phyloP scores from a whole-genome alignment of 2,888 invertebrate species.

The Raillietiella orientalis region DNA sequence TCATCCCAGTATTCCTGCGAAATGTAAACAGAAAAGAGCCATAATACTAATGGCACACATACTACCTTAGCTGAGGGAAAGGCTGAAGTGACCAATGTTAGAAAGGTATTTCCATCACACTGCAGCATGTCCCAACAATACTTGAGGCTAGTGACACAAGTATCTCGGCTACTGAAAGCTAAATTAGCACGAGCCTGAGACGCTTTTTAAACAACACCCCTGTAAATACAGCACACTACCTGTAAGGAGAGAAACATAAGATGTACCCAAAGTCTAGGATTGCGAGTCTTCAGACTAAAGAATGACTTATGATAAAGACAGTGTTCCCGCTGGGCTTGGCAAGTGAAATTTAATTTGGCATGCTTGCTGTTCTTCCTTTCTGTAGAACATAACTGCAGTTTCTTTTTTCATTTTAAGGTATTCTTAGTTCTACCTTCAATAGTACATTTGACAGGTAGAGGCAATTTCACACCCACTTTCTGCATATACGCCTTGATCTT shows the following conservation, averaged over 20 bases:
- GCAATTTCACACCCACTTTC: conserved; percentile 44
- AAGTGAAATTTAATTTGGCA: conserved; percentile 59
- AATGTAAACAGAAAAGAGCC: not conserved
- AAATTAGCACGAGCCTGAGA: conserved; percentile 30
- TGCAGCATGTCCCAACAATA: conserved; percentile 83
- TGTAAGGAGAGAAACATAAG: conserved; percentile 80
- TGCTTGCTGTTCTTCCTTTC: conserved; percentile 51
- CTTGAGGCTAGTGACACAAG: conserved; percentile 47
- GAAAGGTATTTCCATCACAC: conserved; percentile 57
- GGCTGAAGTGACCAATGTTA: conserved; percentile 68
- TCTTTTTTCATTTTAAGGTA: conserved; percentile 1
- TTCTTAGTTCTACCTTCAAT: conserved; percentile 36
- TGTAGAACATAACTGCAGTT: conserved; percentile 12
- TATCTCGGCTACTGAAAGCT: conserved; percentile 43
- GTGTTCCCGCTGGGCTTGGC: conserved; percentile 40
- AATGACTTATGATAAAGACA: conserved; percentile 32
- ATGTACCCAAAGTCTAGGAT: conserved; percentile 72
- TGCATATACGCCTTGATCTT: conserved; percentile 75
- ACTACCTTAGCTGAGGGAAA: conserved; percentile 26
- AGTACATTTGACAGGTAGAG: conserved; percentile 69
- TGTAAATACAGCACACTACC: too few species aligned
- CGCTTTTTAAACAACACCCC: not conserved
- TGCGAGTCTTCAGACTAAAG: conserved; percentile 22
- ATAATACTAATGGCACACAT: not conserved
- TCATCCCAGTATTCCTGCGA: not conserved